phyloP scores from a whole-genome alignment of 2,888 invertebrate genomes.

The Macroteleia sp. region DNA sequence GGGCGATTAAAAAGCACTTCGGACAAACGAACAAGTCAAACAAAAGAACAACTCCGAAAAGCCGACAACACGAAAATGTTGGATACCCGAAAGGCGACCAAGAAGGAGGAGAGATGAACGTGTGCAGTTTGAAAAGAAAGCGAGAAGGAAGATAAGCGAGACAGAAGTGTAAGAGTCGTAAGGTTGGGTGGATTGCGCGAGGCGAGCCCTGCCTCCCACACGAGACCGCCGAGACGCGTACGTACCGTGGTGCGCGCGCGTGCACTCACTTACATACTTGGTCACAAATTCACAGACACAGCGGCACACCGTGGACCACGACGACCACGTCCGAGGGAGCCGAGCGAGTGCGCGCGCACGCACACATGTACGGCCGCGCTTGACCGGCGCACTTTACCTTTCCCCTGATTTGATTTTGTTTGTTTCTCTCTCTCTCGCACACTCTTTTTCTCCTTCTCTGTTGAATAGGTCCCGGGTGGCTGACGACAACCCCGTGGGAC shows the following conservation, averaged over 20 bases:
- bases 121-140: conserved; percentile 41
- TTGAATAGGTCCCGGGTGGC: conserved; percentile 31
- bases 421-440: conserved; percentile 31
- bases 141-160: conserved; percentile 38
- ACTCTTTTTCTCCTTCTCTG: conserved; percentile 2
- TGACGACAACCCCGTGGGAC: conserved; percentile 9
- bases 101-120: conserved; percentile 49
- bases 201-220: conserved; percentile 59
- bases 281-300: conserved; percentile 32
- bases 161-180: conserved; percentile 23
- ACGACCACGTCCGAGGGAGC: conserved; percentile 35
- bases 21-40: background rate
- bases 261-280: conserved; percentile 28
- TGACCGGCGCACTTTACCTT: conserved; percentile 66
- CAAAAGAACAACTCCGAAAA: background rate
- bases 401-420: conserved; percentile 46
- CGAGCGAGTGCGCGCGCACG: conserved; percentile 52
- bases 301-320: conserved; percentile 45
- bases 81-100: background rate
- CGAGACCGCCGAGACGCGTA: conserved; percentile 34
- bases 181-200: conserved; percentile 51
- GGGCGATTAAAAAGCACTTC: background rate
- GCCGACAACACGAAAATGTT: conserved; percentile 7
- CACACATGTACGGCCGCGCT: conserved; percentile 59
- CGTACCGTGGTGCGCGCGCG: conserved; percentile 43